phyloP scores from a whole-genome alignment of 53 echinoderm and acorn worm genomes.

The Zoroaster sp. region DNA sequence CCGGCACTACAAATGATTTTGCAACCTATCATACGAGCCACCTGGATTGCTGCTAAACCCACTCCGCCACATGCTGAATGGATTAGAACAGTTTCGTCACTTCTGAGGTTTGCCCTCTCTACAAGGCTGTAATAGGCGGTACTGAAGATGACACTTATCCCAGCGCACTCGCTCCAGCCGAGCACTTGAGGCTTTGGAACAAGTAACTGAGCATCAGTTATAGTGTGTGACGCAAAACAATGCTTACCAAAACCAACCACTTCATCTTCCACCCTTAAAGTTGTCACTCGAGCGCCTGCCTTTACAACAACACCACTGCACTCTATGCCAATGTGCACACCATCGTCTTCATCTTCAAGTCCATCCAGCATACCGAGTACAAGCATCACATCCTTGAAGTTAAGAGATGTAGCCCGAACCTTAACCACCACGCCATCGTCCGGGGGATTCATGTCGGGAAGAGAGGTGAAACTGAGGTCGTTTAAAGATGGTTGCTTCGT shows the following conservation, averaged over 20 bases:
- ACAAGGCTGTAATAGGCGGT: constrained; percentile 73
- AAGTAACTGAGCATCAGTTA: constrained; percentile 47
- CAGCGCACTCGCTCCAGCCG: constrained; percentile 49
- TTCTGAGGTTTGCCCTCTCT: constrained; percentile 69
- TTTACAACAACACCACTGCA: constrained; percentile 71
- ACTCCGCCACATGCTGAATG: constrained; percentile 68
- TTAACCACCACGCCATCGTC: constrained; percentile 53
- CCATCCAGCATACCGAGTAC: constrained; percentile 47
- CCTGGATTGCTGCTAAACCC: constrained; percentile 69
- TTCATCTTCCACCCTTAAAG: constrained; percentile 62
- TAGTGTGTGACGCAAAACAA: constrained; percentile 69
- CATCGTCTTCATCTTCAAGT: background rate
- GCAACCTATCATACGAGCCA: constrained; percentile 62
- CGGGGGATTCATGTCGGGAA: background rate
- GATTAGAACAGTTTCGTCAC: constrained; percentile 69
- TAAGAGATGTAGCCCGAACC: constrained; percentile 55
- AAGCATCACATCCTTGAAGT: constrained; percentile 66
- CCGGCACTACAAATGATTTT: constrained; percentile 63
- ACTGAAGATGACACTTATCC: constrained; percentile 64
- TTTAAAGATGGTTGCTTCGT: constrained; percentile 48
- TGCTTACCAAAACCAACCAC: constrained; percentile 71
- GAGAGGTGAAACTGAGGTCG: constrained; percentile 50
- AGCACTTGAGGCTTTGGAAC: constrained; percentile 66
- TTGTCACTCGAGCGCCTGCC: constrained; percentile 67
- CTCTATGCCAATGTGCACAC: constrained; percentile 55